Evolutionary conservation across 2,888 invertebrate genomes (phyloP).

Genomic region (Melanotus villosus): DNA sequence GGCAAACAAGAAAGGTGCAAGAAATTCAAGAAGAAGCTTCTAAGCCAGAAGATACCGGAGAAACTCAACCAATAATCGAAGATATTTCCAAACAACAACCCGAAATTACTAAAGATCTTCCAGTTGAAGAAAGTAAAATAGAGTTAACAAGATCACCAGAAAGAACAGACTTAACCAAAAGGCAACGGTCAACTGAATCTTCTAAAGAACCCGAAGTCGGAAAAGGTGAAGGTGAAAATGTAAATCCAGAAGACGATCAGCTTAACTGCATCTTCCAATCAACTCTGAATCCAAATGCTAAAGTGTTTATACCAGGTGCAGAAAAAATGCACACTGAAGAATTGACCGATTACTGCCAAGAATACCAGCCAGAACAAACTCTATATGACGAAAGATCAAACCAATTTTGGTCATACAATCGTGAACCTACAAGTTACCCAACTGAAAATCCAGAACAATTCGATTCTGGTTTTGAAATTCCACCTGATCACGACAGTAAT

Average conservation of each 20-base stretch:
- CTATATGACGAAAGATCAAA: not conserved
- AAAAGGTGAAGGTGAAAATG: not conserved
- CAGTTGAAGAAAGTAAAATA: not conserved
- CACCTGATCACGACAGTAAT: slow-evolving; percentile 61
- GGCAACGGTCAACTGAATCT: not conserved
- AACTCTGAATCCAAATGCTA: slow-evolving; percentile 41
- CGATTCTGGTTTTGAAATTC: slow-evolving; percentile 58
- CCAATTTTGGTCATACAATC: not conserved
- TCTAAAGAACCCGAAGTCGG: not conserved
- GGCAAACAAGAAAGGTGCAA: slow-evolving; percentile 25
- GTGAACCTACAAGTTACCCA: slow-evolving; percentile 3
- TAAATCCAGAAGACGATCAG: not conserved
- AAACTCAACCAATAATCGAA: not conserved
- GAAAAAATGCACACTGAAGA: slow-evolving; percentile 11
- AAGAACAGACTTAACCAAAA: too few species aligned
- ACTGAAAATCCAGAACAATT: slow-evolving; percentile 10
- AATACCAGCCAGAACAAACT: not conserved
- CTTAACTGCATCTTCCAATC: slow-evolving; percentile 25
- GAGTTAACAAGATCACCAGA: not conserved
- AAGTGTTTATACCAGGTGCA: slow-evolving; percentile 35
- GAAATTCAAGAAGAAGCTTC: not conserved
- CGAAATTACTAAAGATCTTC: not conserved
- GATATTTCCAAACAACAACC: not conserved
- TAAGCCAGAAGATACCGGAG: not conserved
- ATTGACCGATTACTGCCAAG: not conserved